Percentiles rank a stretch among this genome's conserved stretches.
Evolutionary conservation across 2,888 invertebrate genomes (phyloP).

Genomic region (Dryomyza anilis): DNA sequence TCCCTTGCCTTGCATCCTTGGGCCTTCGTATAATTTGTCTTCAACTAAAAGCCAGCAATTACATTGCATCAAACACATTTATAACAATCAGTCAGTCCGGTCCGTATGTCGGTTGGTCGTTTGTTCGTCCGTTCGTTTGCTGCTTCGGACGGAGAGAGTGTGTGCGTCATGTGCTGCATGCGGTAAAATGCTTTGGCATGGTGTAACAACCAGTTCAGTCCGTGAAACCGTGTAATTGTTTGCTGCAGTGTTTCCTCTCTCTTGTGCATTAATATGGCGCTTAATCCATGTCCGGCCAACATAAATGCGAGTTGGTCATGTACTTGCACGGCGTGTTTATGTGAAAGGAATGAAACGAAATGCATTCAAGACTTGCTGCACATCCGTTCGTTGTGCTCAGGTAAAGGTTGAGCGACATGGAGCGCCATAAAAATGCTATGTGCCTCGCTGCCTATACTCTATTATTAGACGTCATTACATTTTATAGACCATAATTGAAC

Average conservation of each 20-base stretch:
- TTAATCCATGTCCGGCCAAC: slow-evolving; percentile 51
- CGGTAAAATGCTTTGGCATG: slow-evolving; percentile 32
- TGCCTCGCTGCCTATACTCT: slow-evolving; percentile 43
- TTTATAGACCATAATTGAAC: slow-evolving; percentile 50
- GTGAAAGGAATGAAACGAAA: slow-evolving; percentile 26
- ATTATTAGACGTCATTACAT: slow-evolving; percentile 61
- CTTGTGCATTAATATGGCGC: slow-evolving; percentile 43
- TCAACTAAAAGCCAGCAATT: slow-evolving; percentile 52
- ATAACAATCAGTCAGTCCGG: slow-evolving; percentile 50
- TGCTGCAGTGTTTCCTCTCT: slow-evolving; percentile 37
- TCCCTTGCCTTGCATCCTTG: neutral
- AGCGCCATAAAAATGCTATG: slow-evolving; percentile 32
- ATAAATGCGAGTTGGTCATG: neutral
- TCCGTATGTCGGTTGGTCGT: neutral
- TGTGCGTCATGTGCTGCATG: slow-evolving; percentile 38
- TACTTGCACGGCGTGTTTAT: neutral
- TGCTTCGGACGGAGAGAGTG: slow-evolving; percentile 35
- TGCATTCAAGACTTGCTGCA: slow-evolving; percentile 30
- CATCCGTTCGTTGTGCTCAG: slow-evolving; percentile 28
- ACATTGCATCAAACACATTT: slow-evolving; percentile 54
- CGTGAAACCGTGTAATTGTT: slow-evolving; percentile 44
- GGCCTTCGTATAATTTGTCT: slow-evolving; percentile 50
- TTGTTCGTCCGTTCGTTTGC: neutral
- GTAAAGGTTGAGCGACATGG: slow-evolving; percentile 45
- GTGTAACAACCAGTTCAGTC: slow-evolving; percentile 52